Evolutionary conservation across 2,113 vertebrate genomes (phyloP).

Genomic region (Cygnus buccinator): DNA sequence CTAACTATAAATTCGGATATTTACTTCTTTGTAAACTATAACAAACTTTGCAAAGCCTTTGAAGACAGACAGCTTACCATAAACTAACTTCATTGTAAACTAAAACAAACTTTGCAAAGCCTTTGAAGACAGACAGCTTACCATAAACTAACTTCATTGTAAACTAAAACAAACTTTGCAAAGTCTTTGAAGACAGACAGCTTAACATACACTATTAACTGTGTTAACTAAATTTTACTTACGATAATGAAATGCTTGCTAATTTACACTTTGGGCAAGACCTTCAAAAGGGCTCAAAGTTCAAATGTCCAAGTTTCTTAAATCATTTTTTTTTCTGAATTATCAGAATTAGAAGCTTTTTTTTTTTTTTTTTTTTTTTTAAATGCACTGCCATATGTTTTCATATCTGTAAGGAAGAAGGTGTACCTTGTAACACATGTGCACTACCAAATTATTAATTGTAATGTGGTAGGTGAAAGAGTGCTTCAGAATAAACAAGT

Average conservation of each 20-base stretch:
- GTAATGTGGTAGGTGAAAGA: neutral
- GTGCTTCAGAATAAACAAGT: neutral
- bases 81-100: neutral
- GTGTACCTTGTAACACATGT: neutral
- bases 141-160: neutral
- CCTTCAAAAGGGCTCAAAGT: neutral
- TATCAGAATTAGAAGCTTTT: neutral
- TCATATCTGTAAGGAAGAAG: neutral
- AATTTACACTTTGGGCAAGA: neutral
- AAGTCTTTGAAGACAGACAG: neutral
- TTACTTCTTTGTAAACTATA: neutral
- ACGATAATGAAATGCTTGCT: neutral
- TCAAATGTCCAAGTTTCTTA: neutral
- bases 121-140: neutral
- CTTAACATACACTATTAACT: neutral
- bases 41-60: neutral
- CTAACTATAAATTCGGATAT: neutral
- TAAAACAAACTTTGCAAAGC: neutral
- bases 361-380: neutral
- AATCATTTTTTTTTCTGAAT: neutral
- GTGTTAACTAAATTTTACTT: neutral
- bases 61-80: neutral
- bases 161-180: neutral
- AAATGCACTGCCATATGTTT: neutral
- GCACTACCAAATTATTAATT: neutral